Evolutionary conservation across 1,140 invertebrate genomes (phyloP).

Genomic region (Aporrectodea caliginosa): DNA sequence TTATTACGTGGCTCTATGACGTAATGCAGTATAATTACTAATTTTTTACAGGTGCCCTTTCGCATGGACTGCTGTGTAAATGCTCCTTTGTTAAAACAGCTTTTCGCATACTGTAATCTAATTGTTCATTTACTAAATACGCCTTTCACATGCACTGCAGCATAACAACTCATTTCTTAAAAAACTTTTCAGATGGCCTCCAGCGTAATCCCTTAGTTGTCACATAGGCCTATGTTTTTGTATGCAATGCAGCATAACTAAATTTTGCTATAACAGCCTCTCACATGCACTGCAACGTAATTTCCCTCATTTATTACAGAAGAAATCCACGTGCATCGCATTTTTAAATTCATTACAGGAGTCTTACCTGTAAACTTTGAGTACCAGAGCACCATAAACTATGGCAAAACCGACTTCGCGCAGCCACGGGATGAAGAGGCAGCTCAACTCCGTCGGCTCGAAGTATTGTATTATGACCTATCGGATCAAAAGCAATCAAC

Average conservation of each 20-base stretch:
- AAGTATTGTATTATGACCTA: slow-evolving; percentile 79
- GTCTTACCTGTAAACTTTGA: slow-evolving; percentile 77
- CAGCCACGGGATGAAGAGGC: slow-evolving; percentile 79
- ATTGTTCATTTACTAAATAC: no score
- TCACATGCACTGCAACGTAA: neutral
- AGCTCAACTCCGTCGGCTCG: slow-evolving; percentile 69
- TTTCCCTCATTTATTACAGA: neutral
- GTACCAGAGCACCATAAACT: slow-evolving; percentile 81
- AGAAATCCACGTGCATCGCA: neutral
- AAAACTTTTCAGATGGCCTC: neutral
- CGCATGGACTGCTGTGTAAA: no score
- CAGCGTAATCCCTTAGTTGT: neutral
- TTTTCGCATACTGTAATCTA: no score
- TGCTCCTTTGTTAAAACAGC: no score
- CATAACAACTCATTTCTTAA: neutral
- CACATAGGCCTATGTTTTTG: neutral
- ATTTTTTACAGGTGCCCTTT: no score
- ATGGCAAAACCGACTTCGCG: slow-evolving; percentile 84
- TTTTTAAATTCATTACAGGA: neutral
- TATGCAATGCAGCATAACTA: neutral
- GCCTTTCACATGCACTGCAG: no score
- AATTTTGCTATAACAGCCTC: neutral
- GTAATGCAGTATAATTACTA: no score
- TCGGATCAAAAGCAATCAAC: slow-evolving; percentile 30
- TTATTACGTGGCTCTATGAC: no score